These are phyloP conservation scores for Catharus fuscescens DNA, from an alignment of 2,113 vertebrate species.

Conservation along the genomic window DNA sequence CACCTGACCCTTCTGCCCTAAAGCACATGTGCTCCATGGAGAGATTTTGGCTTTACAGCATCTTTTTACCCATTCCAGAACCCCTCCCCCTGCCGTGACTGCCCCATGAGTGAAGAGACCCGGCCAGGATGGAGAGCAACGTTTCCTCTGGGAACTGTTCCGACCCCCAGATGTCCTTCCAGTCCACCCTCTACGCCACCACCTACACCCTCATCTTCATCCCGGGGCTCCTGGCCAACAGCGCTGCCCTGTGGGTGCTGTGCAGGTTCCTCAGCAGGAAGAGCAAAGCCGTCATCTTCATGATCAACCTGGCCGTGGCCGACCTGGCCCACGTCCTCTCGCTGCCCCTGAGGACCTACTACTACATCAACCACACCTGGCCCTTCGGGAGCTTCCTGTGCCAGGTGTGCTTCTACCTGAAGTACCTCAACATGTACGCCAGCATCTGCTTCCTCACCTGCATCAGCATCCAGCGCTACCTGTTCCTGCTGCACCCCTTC, in stretches of 20 bases:
- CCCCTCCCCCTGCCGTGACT: background rate
- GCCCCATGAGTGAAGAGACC: background rate
- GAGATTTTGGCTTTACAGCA: background rate
- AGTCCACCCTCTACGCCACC: conserved; percentile 80
- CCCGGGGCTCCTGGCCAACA: conserved; percentile 88
- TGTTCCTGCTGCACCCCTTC: conserved; percentile 85
- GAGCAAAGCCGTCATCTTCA: conserved; percentile 88
- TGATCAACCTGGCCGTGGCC: conserved; percentile 87
- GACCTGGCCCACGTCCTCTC: conserved; percentile 87
- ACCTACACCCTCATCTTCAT: conserved; percentile 89
- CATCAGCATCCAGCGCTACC: conserved; percentile 87
- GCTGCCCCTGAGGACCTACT: conserved; percentile 83
- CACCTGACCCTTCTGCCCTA: background rate
- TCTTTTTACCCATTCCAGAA: conserved; percentile 33
- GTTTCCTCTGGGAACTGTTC: conserved; percentile 46
- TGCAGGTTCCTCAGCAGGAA: conserved; percentile 85
- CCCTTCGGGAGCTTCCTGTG: conserved; percentile 81
- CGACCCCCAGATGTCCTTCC: conserved; percentile 55
- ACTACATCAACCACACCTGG: conserved; percentile 83
- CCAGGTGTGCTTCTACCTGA: conserved; percentile 89
- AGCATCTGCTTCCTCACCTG: conserved; percentile 87
- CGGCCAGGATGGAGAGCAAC: conserved; percentile 31
- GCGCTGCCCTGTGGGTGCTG: conserved; percentile 85
- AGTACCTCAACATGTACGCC: conserved; percentile 92
- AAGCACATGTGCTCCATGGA: fast-evolving